Base-by-base conservation (phyloP, 2,113 vertebrate species). In the Hiodon alosoides region DNA sequence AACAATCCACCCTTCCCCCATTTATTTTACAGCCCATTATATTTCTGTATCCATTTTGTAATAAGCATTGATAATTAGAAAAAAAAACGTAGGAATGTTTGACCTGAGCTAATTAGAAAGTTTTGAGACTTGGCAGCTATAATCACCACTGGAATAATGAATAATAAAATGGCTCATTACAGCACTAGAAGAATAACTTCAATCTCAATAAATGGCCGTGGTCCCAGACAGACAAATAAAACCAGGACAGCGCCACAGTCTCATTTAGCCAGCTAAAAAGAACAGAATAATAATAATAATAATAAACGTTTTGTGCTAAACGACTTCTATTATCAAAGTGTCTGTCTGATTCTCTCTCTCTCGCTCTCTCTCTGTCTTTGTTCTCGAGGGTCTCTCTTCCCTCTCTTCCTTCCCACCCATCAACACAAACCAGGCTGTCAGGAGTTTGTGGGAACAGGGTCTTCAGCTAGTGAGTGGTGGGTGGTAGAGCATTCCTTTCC, bases 101-200 rank as follows among this genome's bases (percentile, higher is more conserved):
- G 90, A 92, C 90, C 90, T 79, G 79, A 83, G 84, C 85, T 90
- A 91, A 91, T 91, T 90, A 90, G 87, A 90, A 92, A 91, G 90
- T 92, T 90, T 91, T 86, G 86, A 85, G 86, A 84, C 89, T 85
- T 86, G 87, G 89, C 88, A 86, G 85, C 80, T 76, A 82, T 86
- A 89, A 87, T 87, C 87, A 88, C 84, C 81, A 73, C 76, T 69
- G 80, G 87, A 82, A 92, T 91, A 91, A 91, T 92, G 88, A 92
- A 88, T 92, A 85, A 89, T 90, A 91, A 91, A 92, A 90, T 79
- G 89, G 81, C 88, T 89, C 89, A 92, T 92, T 92, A 91, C 86
- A 72, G 84, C 79, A 82, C 85, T 83, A 81, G 85, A 85, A 84
- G 86, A 90, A 87, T 84, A 85, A 85, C 87, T 86, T 90, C 87